A percentile compares a stretch with the other conserved stretches of the same genome.
These are phyloP conservation scores for Chaenodraco wilsoni DNA, from an alignment of 2,797 vertebrate species.

Conservation along the genomic window DNA sequence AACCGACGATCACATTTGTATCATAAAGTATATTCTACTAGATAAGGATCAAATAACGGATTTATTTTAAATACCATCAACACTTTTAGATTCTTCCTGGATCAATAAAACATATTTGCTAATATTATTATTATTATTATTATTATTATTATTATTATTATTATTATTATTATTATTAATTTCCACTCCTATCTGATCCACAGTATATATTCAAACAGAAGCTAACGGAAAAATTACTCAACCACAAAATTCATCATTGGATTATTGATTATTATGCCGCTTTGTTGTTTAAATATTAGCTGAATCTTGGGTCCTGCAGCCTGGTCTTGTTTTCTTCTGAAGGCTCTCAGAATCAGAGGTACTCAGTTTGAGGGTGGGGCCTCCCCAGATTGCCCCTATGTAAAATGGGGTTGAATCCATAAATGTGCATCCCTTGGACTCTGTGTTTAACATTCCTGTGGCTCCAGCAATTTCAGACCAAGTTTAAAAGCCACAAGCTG, in stretches of 20 bases:
- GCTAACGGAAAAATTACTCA: slow-evolving; percentile 1
- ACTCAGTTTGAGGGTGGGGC: slow-evolving; percentile 51
- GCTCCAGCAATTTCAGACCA: slow-evolving; percentile 68
- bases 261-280: slow-evolving; percentile 3
- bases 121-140: too few relatives aligned
- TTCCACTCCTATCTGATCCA: not conserved
- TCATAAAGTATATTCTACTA: not conserved
- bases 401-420: slow-evolving; percentile 68
- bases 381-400: slow-evolving; percentile 62
- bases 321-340: slow-evolving; percentile 5
- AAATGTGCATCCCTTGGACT: slow-evolving; percentile 67
- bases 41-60: slow-evolving; percentile 3
- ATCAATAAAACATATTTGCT: slow-evolving; percentile 8
- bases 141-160: too few relatives aligned
- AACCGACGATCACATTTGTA: not conserved
- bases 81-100: slow-evolving; percentile 7
- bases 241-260: slow-evolving; percentile 5
- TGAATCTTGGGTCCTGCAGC: slow-evolving; percentile 3
- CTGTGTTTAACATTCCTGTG: slow-evolving; percentile 84
- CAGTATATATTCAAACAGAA: not conserved
- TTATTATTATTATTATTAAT: not conserved
- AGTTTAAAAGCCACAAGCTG: slow-evolving; percentile 69
- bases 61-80: slow-evolving; percentile 13
- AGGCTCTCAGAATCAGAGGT: slow-evolving; percentile 28
- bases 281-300: slow-evolving; percentile 2